Evolutionary conservation across 2,113 vertebrate genomes (phyloP).

Genomic region (Puntigrus tetrazona): DNA sequence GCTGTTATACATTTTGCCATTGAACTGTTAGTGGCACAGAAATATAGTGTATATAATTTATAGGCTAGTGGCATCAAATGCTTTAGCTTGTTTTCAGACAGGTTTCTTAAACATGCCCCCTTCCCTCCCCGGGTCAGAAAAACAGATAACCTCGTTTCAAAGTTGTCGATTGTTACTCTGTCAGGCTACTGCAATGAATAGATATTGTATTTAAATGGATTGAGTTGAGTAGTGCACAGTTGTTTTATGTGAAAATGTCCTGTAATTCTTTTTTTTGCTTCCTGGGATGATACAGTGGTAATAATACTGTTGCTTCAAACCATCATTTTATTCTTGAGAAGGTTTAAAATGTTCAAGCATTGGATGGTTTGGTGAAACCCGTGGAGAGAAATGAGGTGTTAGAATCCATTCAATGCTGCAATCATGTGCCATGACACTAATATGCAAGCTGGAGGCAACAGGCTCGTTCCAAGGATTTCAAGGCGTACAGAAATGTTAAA

Average conservation of each 20-base stretch:
- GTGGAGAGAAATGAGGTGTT: constrained; percentile 40
- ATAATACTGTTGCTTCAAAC: not conserved
- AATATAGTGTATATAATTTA: not conserved
- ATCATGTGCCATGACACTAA: constrained; percentile 34
- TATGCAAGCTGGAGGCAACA: constrained; percentile 42
- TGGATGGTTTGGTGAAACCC: constrained; percentile 18
- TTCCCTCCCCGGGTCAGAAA: not conserved
- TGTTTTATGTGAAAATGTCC: constrained; percentile 8
- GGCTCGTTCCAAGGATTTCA: constrained; percentile 19
- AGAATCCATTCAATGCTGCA: constrained; percentile 25
- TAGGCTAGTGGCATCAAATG: not conserved
- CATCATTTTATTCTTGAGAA: constrained; percentile 11
- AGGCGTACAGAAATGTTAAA: constrained; percentile 21
- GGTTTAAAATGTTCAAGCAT: not conserved
- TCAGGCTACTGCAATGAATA: not conserved
- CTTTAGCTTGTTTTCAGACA: not conserved
- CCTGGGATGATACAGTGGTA: not conserved
- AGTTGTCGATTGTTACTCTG: not conserved
- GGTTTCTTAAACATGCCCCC: not conserved
- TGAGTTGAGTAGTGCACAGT: not conserved
- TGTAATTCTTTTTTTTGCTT: not conserved
- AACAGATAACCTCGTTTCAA: not conserved
- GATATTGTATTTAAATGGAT: not conserved
- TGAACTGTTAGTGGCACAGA: not conserved
- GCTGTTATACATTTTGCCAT: not conserved